Evolutionary conservation across 2,797 vertebrate genomes (phyloP), one percentile per base, ranked within the genome.

Genomic region (Aldrovandia affinis): DNA sequence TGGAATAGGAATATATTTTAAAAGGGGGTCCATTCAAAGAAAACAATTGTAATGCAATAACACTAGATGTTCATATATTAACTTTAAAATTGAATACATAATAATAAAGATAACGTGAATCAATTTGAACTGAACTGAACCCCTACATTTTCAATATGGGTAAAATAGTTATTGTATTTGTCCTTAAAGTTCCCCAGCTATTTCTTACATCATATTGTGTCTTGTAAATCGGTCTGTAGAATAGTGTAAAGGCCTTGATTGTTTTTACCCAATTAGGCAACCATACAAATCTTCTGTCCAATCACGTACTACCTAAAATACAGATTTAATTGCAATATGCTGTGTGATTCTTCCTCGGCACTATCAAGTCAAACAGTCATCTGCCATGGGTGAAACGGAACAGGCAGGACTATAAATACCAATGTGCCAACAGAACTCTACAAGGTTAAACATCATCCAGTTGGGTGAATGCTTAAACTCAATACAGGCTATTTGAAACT

Each of bases 261-360:
- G 20, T 30, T 57, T 65, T 65, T n/a, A 83, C 73, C 75, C 57
- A 63, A 79, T 83, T 83, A 79, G 36, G 42, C 57, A 68, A 79
- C 83, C 83, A 83, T 65, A 65, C 65, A 79, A 61, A 50, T 61
- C 25, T 57, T 59, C 81, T 82, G 77, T 57, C 42, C 44, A 85
- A 68, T 22, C 52, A 75, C 50, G 47, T 30, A 22, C 33, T 75
- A n/a, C 83, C 52, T 75, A 20, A 61, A 80, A 57, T 7, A 28
- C 55, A 63, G n/a, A 25, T 61, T 57, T 80, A 54, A 81, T 70
- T 81, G 39, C 39, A 28, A 30, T 36, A 65, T 14, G 28, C 80
- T 65, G 57, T 44, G 44, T 28, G 36, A 42, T 52, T 39, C 25
- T 61, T 59, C 78, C 55, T 59, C 55, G 8, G 54, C 25, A 59